These are phyloP conservation scores for Campopleginae sp. DNA, from an alignment of 2,888 invertebrate genomes.

Conservation along the genomic window DNA sequence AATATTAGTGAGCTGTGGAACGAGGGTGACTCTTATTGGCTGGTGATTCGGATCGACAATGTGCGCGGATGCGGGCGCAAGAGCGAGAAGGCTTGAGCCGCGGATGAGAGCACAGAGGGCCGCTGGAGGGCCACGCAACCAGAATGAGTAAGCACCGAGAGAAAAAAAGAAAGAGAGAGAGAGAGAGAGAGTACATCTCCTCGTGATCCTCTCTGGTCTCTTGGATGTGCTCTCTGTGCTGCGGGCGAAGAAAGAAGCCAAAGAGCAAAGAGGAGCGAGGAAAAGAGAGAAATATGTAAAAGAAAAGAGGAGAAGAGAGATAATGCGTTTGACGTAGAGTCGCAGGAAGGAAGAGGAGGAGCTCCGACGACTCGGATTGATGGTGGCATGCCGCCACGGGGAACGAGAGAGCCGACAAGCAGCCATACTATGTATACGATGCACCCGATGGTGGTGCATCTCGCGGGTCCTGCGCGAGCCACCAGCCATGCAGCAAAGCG, in stretches of 20 bases:
- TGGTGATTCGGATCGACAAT: slow-evolving; percentile 25
- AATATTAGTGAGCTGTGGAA: background rate
- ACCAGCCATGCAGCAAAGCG: slow-evolving; percentile 14
- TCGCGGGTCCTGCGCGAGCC: slow-evolving; percentile 39
- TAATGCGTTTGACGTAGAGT: slow-evolving; percentile 58
- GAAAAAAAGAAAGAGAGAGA: slow-evolving; percentile 50
- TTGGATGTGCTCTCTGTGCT: slow-evolving; percentile 39
- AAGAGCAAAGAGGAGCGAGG: slow-evolving; percentile 35
- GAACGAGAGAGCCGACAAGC: slow-evolving; percentile 56
- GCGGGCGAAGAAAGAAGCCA: slow-evolving; percentile 36
- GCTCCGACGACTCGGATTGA: slow-evolving; percentile 66
- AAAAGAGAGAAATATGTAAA: slow-evolving; percentile 34
- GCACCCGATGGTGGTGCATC: slow-evolving; percentile 7
- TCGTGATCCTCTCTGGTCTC: slow-evolving; percentile 39
- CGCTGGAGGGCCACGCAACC: slow-evolving; percentile 23
- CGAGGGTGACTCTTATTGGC: slow-evolving; percentile 31
- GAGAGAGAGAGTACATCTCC: slow-evolving; percentile 40
- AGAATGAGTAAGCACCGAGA: slow-evolving; percentile 55
- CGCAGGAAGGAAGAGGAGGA: slow-evolving; percentile 65
- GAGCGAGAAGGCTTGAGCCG: slow-evolving; percentile 21
- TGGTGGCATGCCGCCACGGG: slow-evolving; percentile 67
- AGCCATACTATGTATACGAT: slow-evolving; percentile 10
- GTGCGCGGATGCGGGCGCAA: slow-evolving; percentile 7
- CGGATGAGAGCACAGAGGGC: slow-evolving; percentile 30
- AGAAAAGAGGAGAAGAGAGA: slow-evolving; percentile 48